Percentiles rank a stretch among this genome's conserved stretches.
These are phyloP conservation scores for Nowickia ferox DNA, from an alignment of 2,888 invertebrate genomes.

Conservation along the genomic window DNA sequence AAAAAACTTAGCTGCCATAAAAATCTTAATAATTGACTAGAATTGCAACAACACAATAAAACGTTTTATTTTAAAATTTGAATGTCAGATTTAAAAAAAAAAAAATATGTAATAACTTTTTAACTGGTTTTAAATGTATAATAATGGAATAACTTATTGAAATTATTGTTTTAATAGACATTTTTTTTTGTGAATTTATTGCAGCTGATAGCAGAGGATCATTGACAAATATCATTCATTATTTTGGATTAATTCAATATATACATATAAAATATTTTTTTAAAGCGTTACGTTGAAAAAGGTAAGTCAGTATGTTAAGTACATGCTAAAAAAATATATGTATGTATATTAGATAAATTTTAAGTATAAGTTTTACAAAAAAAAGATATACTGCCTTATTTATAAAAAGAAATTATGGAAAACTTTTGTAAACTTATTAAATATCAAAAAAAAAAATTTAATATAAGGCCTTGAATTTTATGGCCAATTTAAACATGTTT, in stretches of 20 bases:
- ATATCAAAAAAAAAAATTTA: not conserved
- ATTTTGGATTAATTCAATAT: constrained; percentile 58
- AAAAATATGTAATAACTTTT: not conserved
- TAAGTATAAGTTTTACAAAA: no score
- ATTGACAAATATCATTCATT: constrained; percentile 28
- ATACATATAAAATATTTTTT: not conserved
- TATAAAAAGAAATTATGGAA: not conserved
- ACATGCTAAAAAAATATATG: no score
- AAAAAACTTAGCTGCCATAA: not conserved
- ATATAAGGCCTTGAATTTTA: no score
- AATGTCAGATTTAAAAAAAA: not conserved
- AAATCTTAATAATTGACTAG: constrained; percentile 1
- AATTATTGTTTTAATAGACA: constrained; percentile 34
- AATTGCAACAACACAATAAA: constrained; percentile 3
- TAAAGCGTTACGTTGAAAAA: constrained; percentile 55
- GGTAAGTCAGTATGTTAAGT: constrained; percentile 56
- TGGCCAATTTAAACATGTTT: no score
- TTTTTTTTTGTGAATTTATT: constrained; percentile 61
- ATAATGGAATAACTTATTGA: not conserved
- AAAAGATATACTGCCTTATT: no score
- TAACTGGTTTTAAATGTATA: constrained; percentile 21
- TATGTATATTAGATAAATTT: not conserved
- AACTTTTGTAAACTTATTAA: not conserved
- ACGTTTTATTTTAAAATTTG: not conserved
- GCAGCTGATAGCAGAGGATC: constrained; percentile 61